Evolutionary conservation across 1,140 invertebrate species (phyloP), one percentile per base, ranked within the genome.

Genomic region (Zaprionus africanus): DNA sequence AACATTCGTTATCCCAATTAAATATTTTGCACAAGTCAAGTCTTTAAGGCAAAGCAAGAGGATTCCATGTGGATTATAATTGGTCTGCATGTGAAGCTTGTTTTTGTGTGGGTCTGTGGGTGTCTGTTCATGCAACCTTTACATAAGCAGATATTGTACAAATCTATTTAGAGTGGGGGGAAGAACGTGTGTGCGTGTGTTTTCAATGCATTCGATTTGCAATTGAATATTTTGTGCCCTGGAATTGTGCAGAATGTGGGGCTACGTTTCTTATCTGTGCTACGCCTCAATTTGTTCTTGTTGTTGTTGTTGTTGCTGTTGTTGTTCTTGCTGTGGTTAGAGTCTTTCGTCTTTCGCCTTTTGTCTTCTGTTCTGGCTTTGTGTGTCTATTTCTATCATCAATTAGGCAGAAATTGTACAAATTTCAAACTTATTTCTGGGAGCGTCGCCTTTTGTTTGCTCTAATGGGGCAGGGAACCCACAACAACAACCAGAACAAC

Each of bases 161-260:
- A 22, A 26, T 28, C 53, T 26, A 22, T 17, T 46, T 9, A n/a
- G 7, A 17, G n/a, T n/a, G 1, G 41, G 13, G 4, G 36, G 36
- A 2, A 17, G n/a, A 70, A 75, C 72, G 72, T 75, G 72, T 58
- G 66, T 75, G 72, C 72, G 72, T 75, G 72, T 75, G 65, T 43
- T 75, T 75, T 75, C 28, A 64, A 64, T 71, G 66, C 59, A 75
- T 75, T 63, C 60, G 65, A 75, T 70, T 75, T 57, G 66, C 5
- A 58, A 75, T 75, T 70, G 72, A 70, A 63, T 70, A 58, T 63
- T 63, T 74, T 74, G n/a, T 53, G 46, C 41, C 54, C 46, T 66
- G 46, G 54, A 58, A 65, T 36, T 67, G 41, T 74, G 64, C 38
- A 68, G 49, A 66, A 74, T 56, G 58, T 61, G 13, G 13, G 61